Evolutionary conservation across 1,140 invertebrate species (phyloP).

Genomic region (Armadillidium nasatum): DNA sequence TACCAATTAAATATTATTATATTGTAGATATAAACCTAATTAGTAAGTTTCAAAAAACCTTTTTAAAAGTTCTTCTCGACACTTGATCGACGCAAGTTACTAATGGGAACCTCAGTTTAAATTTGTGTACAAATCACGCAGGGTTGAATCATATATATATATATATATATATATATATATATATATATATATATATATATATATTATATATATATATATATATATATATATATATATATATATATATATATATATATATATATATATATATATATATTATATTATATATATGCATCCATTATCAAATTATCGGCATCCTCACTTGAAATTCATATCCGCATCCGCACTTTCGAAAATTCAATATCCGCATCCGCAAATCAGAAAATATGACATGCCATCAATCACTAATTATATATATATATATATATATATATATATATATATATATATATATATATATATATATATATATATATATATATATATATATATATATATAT

Average conservation of each 20-base stretch:
- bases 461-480: too few relatives aligned
- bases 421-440: too few relatives aligned
- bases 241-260: not conserved
- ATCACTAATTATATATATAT: too few relatives aligned
- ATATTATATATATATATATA: not conserved
- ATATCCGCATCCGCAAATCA: too few relatives aligned
- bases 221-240: slow-evolving; percentile 14
- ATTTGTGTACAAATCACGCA: not conserved
- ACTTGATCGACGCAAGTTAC: not conserved
- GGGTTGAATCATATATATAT: not conserved
- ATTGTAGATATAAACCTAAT: not conserved
- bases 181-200: slow-evolving; percentile 1
- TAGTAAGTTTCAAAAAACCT: not conserved
- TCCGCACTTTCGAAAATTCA: too few relatives aligned
- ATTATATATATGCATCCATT: too few relatives aligned
- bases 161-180: not conserved
- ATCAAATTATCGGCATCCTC: too few relatives aligned
- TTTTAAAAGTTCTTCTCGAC: slow-evolving; percentile 4
- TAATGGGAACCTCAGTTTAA: not conserved
- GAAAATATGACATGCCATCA: too few relatives aligned
- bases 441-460: too few relatives aligned
- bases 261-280: slow-evolving; percentile 1
- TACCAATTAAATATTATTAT: too few relatives aligned
- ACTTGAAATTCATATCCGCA: too few relatives aligned
- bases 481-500: too few relatives aligned